These are phyloP conservation scores for Catharus bicknelli DNA, from an alignment of 2,113 vertebrate genomes.

Conservation along the genomic window DNA sequence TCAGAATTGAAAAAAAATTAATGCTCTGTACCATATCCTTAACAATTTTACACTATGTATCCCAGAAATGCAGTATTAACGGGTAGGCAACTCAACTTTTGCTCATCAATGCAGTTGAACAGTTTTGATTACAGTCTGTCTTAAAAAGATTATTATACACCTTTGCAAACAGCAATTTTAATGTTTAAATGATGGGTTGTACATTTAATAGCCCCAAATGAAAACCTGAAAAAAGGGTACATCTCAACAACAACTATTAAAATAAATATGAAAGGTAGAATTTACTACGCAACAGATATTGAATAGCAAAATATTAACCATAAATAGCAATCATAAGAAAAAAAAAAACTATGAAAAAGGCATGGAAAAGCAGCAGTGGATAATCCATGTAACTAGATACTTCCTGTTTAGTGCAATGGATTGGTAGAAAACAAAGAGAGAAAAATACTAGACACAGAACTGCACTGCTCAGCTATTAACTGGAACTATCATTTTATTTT, in stretches of 20 bases:
- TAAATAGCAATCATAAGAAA: neutral
- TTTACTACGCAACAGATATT: neutral
- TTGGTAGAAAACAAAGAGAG: neutral
- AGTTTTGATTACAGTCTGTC: neutral
- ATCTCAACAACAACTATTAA: neutral
- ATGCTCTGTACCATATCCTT: neutral
- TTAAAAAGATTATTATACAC: neutral
- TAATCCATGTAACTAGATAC: neutral
- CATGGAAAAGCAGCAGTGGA: neutral
- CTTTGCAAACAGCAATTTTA: neutral
- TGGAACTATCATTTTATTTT: neutral
- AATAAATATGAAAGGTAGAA: neutral
- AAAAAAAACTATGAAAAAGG: neutral
- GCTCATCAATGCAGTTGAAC: neutral
- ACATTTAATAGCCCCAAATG: neutral
- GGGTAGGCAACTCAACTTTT: neutral
- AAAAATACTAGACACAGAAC: neutral
- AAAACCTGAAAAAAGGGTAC: neutral
- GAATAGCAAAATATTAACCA: neutral
- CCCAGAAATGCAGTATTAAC: neutral
- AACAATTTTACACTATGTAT: neutral
- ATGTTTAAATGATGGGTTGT: neutral
- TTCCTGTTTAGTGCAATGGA: neutral
- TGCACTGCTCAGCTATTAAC: neutral
- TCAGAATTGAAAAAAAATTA: neutral